phyloP scores from a whole-genome alignment of 2,888 invertebrate genomes.

The Micoletzkya japonica region DNA sequence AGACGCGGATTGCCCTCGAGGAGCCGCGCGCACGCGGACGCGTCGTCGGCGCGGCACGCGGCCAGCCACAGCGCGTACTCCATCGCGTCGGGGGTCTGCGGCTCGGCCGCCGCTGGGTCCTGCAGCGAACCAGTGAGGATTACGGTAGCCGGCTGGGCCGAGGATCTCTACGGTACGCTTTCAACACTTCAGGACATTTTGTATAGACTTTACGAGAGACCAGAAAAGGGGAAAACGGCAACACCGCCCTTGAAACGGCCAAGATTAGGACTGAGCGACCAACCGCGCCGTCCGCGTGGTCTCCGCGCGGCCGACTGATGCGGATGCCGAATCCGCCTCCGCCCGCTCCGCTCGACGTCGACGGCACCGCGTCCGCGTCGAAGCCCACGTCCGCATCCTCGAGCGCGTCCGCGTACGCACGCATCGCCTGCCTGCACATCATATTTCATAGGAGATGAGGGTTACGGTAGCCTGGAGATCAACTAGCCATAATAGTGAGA shows the following conservation, averaged over 20 bases:
- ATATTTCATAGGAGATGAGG: too few relatives aligned
- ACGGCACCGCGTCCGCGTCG: constrained; percentile 10
- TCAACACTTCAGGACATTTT: too few relatives aligned
- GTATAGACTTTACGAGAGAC: too few relatives aligned
- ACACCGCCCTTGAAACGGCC: too few relatives aligned
- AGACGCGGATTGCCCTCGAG: neutral
- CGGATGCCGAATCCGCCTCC: constrained; percentile 23
- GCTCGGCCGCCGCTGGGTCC: neutral
- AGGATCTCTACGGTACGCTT: too few relatives aligned
- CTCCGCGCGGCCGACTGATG: constrained; percentile 6
- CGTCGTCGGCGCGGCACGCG: constrained; percentile 9
- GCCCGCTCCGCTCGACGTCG: neutral
- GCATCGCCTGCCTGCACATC: constrained; percentile 14
- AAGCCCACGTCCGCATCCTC: constrained; percentile 24
- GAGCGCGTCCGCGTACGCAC: constrained; percentile 13
- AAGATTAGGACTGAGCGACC: neutral
- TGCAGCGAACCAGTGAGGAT: neutral
- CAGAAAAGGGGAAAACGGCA: too few relatives aligned
- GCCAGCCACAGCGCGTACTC: constrained; percentile 10
- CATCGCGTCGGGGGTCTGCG: constrained; percentile 1
- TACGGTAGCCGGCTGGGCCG: neutral
- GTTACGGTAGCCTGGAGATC: too few relatives aligned
- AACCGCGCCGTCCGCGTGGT: constrained; percentile 1
- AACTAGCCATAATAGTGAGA: too few relatives aligned
- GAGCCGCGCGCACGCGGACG: neutral